These are phyloP conservation scores for Loripinus fragilis DNA, from an alignment of 2,888 invertebrate genomes.

Conservation along the genomic window DNA sequence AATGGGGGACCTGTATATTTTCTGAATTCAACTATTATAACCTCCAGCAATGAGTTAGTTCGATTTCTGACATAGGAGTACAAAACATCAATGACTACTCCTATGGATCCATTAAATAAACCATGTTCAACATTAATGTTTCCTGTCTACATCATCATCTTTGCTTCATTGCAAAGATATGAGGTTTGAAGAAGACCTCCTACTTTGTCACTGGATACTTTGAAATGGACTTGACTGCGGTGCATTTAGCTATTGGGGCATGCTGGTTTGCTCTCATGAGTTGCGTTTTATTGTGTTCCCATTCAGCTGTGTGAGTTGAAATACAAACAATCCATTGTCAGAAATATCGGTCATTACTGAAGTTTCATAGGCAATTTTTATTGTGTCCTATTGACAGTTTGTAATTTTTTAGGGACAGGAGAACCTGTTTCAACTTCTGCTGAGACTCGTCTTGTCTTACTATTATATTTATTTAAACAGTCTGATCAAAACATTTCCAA, in stretches of 20 bases:
- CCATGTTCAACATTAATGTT: no score
- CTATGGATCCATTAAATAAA: no score
- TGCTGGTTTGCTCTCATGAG: no score
- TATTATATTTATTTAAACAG: constrained; percentile 29
- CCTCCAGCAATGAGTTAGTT: constrained; percentile 37
- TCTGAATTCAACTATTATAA: constrained; percentile 49
- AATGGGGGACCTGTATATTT: constrained; percentile 51
- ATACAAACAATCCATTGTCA: constrained; percentile 34
- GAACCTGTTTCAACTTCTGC: no score
- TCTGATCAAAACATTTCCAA: constrained; percentile 40
- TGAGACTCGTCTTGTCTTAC: constrained; percentile 39
- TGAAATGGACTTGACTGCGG: no score
- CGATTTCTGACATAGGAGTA: no score
- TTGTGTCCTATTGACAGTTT: not conserved
- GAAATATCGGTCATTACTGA: constrained; percentile 8
- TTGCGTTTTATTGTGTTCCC: constrained; percentile 37
- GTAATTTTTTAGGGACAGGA: no score
- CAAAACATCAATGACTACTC: no score
- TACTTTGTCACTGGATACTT: constrained; percentile 8
- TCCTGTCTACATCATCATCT: no score
- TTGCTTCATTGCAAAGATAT: constrained; percentile 36
- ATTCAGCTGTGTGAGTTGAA: constrained; percentile 43
- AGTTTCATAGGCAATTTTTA: not conserved
- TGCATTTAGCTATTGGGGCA: no score
- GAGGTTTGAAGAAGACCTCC: constrained; percentile 36